Conservation (phyloP, 2,113 vertebrate species). For the Mus pahari region DNA sequence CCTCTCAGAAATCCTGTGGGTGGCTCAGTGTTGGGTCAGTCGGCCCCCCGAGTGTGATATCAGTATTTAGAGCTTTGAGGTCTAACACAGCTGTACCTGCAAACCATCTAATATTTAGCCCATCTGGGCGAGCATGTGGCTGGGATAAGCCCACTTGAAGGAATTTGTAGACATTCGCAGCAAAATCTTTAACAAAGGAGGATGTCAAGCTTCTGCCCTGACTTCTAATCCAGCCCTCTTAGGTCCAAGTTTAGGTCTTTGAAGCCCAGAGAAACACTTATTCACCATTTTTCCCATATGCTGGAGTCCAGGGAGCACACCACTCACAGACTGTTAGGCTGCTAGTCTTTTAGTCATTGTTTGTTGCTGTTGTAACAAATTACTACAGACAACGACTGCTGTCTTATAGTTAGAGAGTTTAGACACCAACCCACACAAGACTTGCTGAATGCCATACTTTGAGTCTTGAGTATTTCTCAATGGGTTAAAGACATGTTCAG, state of each 20-base stretch:
- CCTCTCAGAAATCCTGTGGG: not conserved
- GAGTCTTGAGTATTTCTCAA: not conserved
- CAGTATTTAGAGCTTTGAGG: not conserved
- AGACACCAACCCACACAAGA: not conserved
- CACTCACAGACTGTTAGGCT: not conserved
- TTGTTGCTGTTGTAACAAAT: not conserved
- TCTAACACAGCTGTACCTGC: not conserved
- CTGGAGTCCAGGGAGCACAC: not conserved
- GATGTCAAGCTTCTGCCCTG: not conserved
- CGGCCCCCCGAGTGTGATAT: not conserved
- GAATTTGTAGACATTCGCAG: not conserved
- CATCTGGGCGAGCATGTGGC: not conserved
- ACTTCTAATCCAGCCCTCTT: not conserved
- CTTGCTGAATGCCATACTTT: not conserved
- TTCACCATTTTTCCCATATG: not conserved
- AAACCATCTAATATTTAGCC: not conserved
- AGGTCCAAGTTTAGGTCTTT: not conserved
- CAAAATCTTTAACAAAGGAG: not conserved
- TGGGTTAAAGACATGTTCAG: not conserved
- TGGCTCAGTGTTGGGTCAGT: not conserved
- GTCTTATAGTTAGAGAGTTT: not conserved
- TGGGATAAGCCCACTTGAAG: not conserved
- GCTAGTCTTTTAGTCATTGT: not conserved
- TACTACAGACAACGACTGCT: not conserved
- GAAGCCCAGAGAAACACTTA: not conserved